A percentile compares a stretch with the other conserved stretches of the same genome.
These are phyloP conservation scores for Dasypogon diadema DNA, from an alignment of 2,888 invertebrate genomes.

Conservation along the genomic window DNA sequence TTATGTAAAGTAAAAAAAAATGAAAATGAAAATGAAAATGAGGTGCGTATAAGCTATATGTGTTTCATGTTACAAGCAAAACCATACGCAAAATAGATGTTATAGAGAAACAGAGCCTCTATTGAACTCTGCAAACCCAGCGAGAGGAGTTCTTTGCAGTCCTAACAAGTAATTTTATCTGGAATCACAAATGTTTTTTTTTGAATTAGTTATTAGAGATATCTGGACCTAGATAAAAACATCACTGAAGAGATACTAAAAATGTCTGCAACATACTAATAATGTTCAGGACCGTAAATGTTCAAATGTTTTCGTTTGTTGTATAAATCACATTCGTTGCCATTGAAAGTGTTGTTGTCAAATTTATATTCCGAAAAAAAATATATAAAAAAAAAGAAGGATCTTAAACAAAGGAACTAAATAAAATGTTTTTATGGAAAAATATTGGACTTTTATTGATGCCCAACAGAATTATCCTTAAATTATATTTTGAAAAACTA, in stretches of 20 bases:
- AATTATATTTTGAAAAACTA: no score
- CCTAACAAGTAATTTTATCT: not conserved
- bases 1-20: slow-evolving; percentile 16
- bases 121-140: not conserved
- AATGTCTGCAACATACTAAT: slow-evolving; percentile 21
- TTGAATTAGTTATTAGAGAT: not conserved
- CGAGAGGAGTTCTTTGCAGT: not conserved
- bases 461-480: no score
- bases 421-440: slow-evolving; percentile 45
- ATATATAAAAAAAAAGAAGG: slow-evolving; percentile 27
- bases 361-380: slow-evolving; percentile 27
- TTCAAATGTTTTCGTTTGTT: slow-evolving; percentile 23
- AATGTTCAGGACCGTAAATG: slow-evolving; percentile 31
- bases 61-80: not conserved
- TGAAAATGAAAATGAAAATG: not conserved
- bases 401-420: slow-evolving; percentile 27
- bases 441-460: no score
- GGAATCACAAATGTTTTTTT: not conserved
- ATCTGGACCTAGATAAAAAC: not conserved
- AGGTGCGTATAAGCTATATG: no score
- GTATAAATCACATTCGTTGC: slow-evolving; percentile 42
- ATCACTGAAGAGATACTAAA: not conserved
- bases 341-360: slow-evolving; percentile 47
- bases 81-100: slow-evolving; percentile 14
- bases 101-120: not conserved